Base-by-base conservation (phyloP, 1,140 invertebrate species). In the Arion vulgaris region DNA sequence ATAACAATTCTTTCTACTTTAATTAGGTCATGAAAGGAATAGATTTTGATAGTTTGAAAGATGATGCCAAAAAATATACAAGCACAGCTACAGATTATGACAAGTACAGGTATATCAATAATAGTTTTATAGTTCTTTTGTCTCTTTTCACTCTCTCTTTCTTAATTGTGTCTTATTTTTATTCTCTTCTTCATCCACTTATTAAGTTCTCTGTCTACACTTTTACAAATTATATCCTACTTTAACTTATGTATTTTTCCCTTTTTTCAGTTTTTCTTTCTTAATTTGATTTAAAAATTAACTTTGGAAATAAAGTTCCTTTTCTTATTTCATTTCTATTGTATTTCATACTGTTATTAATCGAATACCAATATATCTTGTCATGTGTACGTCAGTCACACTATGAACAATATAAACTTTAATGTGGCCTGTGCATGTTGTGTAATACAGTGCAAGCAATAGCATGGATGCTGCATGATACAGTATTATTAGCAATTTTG, bases 101-200 rank as follows among this genome's bases (percentile, higher is more conserved):
- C 4, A 1, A 78, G 34, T 78, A 78, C 76, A 78, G 76, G 76
- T 66, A 66, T 38, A n/a, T n/a, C n/a, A n/a, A n/a, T 39, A n/a
- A 34, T 41, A 39, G 2, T 17, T 39, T 41, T 57, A n/a, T 19
- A 23, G 1, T 11, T 57, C 23, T 57, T 41, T 26, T 38, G 1
- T 39, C 36, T 41, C 23, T 39, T 26, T 73, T 7, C 7, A n/a
- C n/a, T n/a, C n/a, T n/a, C n/a, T n/a, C n/a, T 66, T 23, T 66
- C 62, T 32, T 32, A 66, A 15, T 32, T 32, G 28, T 23, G 11
- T 23, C 26, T 57, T 45, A 28, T 39, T 73, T 19, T 17, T 34
- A 41, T 1, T 73, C 38, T 28, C 26, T 38, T 73, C 7, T 73
- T 23, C 38, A 73, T 41, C 26, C 71, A n/a, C 19, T 41, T 0